These are phyloP conservation scores for Ariolimax columbianus DNA, from an alignment of 2,888 invertebrate species.

Conservation along the genomic window DNA sequence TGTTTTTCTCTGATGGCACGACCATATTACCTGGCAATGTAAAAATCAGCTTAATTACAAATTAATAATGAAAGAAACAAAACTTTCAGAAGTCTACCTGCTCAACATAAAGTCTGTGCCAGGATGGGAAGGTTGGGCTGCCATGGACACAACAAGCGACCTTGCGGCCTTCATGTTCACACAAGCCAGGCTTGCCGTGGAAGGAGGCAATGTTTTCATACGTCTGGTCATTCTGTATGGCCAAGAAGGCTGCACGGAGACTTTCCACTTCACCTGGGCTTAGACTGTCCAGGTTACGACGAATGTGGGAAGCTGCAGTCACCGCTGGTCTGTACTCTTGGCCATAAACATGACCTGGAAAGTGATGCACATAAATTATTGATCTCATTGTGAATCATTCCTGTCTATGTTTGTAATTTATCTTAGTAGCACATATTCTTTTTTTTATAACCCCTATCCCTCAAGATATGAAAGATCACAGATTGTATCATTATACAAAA, in stretches of 20 bases:
- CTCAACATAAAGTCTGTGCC: slow-evolving; percentile 55
- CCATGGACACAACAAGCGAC: slow-evolving; percentile 58
- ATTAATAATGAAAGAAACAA: background rate
- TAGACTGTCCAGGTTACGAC: slow-evolving; percentile 51
- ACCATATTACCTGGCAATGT: too few species aligned
- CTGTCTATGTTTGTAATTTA: too few species aligned
- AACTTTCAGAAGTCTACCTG: background rate
- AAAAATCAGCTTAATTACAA: too few species aligned
- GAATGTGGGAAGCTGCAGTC: slow-evolving; percentile 52
- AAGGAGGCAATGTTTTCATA: slow-evolving; percentile 56
- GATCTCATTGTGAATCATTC: too few species aligned
- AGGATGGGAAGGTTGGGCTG: slow-evolving; percentile 57
- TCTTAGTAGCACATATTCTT: too few species aligned
- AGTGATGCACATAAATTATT: background rate
- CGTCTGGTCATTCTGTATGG: slow-evolving; percentile 52
- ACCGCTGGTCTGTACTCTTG: slow-evolving; percentile 44
- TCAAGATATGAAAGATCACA: too few species aligned
- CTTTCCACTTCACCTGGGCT: slow-evolving; percentile 56
- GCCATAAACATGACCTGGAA: slow-evolving; percentile 44
- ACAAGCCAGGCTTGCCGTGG: slow-evolving; percentile 59
- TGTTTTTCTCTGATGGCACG: too few species aligned
- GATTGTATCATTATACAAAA: too few species aligned
- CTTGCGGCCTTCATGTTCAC: slow-evolving; percentile 39
- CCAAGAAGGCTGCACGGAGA: slow-evolving; percentile 55
- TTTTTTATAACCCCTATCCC: too few species aligned